Evolutionary conservation across 2,888 invertebrate species (phyloP), one percentile per base, ranked within the genome.

Genomic region (Prosopocoilus inquinatus): DNA sequence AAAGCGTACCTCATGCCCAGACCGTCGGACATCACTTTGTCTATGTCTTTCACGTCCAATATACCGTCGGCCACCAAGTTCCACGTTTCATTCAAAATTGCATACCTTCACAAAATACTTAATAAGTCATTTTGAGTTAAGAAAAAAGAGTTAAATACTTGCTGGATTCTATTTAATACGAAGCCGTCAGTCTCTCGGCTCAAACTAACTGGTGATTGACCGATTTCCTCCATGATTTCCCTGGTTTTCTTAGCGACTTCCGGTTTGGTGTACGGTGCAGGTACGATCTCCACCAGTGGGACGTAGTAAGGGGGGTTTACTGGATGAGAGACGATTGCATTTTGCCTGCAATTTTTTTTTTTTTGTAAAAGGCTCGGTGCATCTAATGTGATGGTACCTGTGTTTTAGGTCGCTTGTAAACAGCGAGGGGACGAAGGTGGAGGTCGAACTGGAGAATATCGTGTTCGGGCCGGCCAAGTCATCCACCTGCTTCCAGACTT

Each of bases 271-370:
- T 94, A 96, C 3, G 94, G 92, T 0, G 96, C 92, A 0, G 96
- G 96, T 0, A 96, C 92, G 9, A 98, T 82, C 80, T 98, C 97
- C 1, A 96, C 94, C 43, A 97, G 79, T 0, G 96, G 95, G 16
- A 96, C 93, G 74, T 94, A 96, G 75, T 96, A 96, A 0, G 97
- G 97, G 3, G 97, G 97, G 76, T 97, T 97, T 2, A 96, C 93
- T 76, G 96, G 97, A 78, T 97, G 96, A 0, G 92, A 91, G 9
- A 96, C 92, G 47, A 93, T 82, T 32, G 89, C 82, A 80, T 90
- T 82, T 60, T 75, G 75, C 57, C 76, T 76, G 51, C 41, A 7
- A 7, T 28, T 28, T 28, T 9, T 50, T 50, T 28, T 28, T 28
- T 9, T 50, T 50, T 8, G 1, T 12, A 41, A 39, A 13, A 8